Evolutionary conservation across 2,888 invertebrate genomes (phyloP).

Genomic region (Sphecodes monilicornis): DNA sequence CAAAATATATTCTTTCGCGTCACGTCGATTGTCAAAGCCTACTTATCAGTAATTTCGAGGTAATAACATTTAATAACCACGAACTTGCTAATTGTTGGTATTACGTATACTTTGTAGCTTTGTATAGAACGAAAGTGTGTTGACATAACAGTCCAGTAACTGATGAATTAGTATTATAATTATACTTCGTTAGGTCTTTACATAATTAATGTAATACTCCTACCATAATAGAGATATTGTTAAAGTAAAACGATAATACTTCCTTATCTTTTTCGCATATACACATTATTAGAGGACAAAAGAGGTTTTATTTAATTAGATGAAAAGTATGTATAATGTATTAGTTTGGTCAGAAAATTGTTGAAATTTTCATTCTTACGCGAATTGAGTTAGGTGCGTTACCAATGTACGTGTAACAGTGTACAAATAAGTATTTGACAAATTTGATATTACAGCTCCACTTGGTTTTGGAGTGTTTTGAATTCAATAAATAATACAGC

Average conservation of each 20-base stretch:
- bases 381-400: not conserved
- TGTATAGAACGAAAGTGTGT: not conserved
- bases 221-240: not conserved
- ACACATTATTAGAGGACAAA: not conserved
- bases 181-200: not conserved
- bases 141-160: not conserved
- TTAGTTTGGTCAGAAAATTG: not conserved
- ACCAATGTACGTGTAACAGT: not conserved
- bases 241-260: not conserved
- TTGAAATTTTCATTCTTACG: not conserved
- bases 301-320: not conserved
- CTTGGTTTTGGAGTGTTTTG: too few species aligned
- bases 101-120: not conserved
- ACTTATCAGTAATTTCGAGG: not conserved
- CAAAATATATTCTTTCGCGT: constrained; percentile 5
- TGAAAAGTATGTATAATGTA: not conserved
- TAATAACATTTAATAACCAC: not conserved
- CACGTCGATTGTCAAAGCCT: not conserved
- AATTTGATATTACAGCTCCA: too few species aligned
- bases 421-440: too few species aligned
- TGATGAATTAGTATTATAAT: not conserved
- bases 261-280: not conserved
- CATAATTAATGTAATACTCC: not conserved
- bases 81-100: constrained; percentile 1
- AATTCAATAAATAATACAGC: too few species aligned